Evolutionary conservation across 2,888 invertebrate species (phyloP).

Genomic region (Chironomus tentans): DNA sequence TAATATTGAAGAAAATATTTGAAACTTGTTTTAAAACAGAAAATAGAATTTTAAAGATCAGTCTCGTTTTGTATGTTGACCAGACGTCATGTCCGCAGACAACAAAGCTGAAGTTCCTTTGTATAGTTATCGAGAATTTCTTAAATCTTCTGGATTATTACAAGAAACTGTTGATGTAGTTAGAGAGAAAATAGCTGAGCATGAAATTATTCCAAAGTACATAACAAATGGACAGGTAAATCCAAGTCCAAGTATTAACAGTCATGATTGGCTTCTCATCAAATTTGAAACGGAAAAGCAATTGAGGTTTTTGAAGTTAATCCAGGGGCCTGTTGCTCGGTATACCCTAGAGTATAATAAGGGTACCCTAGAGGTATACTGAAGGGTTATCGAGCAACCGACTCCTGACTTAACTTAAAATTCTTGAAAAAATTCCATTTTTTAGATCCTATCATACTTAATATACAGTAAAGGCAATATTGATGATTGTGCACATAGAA

Average conservation of each 20-base stretch:
- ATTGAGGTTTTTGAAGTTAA: no score
- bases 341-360: no score
- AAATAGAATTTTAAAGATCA: neutral
- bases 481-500: neutral
- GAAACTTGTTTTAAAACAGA: neutral
- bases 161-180: neutral
- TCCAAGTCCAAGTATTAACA: no score
- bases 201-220: neutral
- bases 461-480: neutral
- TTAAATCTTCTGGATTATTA: neutral
- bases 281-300: no score
- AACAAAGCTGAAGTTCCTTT: conserved; percentile 34
- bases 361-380: no score
- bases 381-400: no score
- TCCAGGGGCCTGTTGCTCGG: no score
- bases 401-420: no score
- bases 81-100: conserved; percentile 29
- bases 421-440: neutral
- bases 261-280: no score
- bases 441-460: neutral
- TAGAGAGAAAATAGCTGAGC: neutral
- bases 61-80: conserved; percentile 37
- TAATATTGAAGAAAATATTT: no score
- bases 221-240: neutral
- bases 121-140: conserved; percentile 42